phyloP scores from a whole-genome alignment of 2,888 invertebrate genomes.

The Drosophila testacea region DNA sequence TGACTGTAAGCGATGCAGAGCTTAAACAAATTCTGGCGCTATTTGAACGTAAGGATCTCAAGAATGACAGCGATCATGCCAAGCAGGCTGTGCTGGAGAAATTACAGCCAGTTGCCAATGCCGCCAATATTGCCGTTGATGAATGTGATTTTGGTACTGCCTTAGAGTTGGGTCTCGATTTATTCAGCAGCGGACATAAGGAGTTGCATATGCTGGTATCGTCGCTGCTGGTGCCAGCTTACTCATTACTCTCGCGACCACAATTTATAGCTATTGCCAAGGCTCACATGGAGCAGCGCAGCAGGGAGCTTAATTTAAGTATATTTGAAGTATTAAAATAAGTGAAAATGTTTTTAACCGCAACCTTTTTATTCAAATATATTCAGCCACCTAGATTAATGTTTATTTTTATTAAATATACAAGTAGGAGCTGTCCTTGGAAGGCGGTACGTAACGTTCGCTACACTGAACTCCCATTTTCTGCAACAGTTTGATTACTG shows the following conservation, averaged over 20 bases:
- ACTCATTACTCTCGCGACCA: constrained; percentile 90
- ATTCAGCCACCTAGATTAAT: constrained; percentile 26
- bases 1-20: constrained; percentile 89
- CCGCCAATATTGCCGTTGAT: constrained; percentile 90
- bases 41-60: constrained; percentile 86
- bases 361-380: constrained; percentile 47
- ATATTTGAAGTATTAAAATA: constrained; percentile 81
- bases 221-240: constrained; percentile 90
- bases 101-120: constrained; percentile 92
- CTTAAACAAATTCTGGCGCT: constrained; percentile 89
- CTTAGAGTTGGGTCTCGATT: constrained; percentile 93
- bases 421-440: constrained; percentile 80
- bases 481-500: constrained; percentile 79
- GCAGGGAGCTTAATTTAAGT: constrained; percentile 86
- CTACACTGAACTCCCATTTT: constrained; percentile 72
- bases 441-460: constrained; percentile 72
- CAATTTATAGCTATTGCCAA: constrained; percentile 90
- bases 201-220: constrained; percentile 89
- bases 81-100: constrained; percentile 88
- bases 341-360: constrained; percentile 30
- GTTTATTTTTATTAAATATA: constrained; percentile 66
- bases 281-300: constrained; percentile 91
- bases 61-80: constrained; percentile 83
- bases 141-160: constrained; percentile 98
- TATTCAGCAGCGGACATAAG: constrained; percentile 91